Evolutionary conservation across 1,140 invertebrate species (phyloP), one percentile per base, ranked within the genome.

Genomic region (Ips nitidus): DNA sequence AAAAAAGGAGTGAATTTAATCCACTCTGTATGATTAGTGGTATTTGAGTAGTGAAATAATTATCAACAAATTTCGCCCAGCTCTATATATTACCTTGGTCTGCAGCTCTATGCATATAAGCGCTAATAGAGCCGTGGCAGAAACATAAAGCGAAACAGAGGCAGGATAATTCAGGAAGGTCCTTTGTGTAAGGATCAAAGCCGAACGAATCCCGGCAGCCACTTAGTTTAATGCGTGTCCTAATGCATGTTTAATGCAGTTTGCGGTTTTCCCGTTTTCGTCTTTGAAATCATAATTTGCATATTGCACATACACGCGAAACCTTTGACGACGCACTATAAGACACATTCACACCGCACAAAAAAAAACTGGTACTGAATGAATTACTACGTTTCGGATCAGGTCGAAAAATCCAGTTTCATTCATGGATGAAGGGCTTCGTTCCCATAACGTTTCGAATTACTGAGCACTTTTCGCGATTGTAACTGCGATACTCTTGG

Each of bases 401-500:
- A 22, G 22, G 22, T 22, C 22, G 22, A 22, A 22, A 22, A 22
- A 22, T 22, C 22, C 22, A 22, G 22, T 41, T 68, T 66, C 72
- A 73, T 69, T 67, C 69, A 75, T 71, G 69, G 74, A 72, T 75
- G 74, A 74, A 76, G 75, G 74, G 75, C 71, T 76, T 76, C 74
- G 52, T 74, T 74, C 71, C 67, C 73, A 74, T 72, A 72, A 37
- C 39, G 59, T 47, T 57, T 71, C 64, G 56, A 47, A 57, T 71
- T 71, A 45, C 69, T 71, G 59, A 52, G 59, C 60, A 56, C 55
- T 60, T 66, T 62, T 52, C 52, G 50, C 60, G 59, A 70, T 58
- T 64, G 68, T 70, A 70, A 70, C 59, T 70, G 61, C 41, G 68
- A 70, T 70, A 62, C 58, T 42, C 66, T 59, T 61, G 66, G 56